phyloP scores from a whole-genome alignment of 2,888 invertebrate genomes.

The Branchipolynoe longqiensis region DNA sequence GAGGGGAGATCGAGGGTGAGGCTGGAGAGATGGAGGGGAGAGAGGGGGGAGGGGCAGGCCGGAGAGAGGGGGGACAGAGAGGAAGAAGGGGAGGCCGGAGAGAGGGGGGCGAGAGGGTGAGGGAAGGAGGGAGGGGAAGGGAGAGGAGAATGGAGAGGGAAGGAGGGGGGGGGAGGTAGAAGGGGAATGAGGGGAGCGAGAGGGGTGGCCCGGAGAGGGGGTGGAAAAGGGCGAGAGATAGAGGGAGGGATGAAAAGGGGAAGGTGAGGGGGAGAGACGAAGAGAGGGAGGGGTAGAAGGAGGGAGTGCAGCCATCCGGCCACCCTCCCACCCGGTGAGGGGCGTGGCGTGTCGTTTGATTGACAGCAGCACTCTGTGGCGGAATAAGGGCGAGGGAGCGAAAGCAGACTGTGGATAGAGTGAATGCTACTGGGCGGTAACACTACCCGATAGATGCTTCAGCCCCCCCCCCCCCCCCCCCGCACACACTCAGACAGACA shows the following conservation, averaged over 20 bases:
- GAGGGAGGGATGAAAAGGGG: too few relatives aligned
- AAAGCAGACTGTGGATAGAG: too few relatives aligned
- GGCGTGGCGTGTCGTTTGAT: conserved; percentile 22
- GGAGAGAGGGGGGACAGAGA: neutral
- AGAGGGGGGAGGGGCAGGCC: neutral
- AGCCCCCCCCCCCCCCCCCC: too few relatives aligned
- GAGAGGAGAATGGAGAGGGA: too few relatives aligned
- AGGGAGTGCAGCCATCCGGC: neutral
- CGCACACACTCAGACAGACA: too few relatives aligned
- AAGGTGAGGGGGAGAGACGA: too few relatives aligned
- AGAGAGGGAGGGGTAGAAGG: neutral
- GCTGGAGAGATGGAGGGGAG: neutral
- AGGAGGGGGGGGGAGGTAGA: neutral
- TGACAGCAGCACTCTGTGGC: neutral
- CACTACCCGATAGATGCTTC: too few relatives aligned
- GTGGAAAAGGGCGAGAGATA: too few relatives aligned
- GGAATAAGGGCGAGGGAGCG: too few relatives aligned
- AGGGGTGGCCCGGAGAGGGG: neutral
- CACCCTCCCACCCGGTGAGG: neutral
- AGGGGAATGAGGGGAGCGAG: neutral
- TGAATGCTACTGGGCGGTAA: too few relatives aligned
- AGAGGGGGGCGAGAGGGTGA: neutral
- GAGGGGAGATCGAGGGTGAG: neutral
- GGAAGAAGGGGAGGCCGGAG: neutral
- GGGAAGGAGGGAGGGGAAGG: neutral